Evolutionary conservation across 1,140 invertebrate genomes (phyloP).

Genomic region (Drosophila athabasca): DNA sequence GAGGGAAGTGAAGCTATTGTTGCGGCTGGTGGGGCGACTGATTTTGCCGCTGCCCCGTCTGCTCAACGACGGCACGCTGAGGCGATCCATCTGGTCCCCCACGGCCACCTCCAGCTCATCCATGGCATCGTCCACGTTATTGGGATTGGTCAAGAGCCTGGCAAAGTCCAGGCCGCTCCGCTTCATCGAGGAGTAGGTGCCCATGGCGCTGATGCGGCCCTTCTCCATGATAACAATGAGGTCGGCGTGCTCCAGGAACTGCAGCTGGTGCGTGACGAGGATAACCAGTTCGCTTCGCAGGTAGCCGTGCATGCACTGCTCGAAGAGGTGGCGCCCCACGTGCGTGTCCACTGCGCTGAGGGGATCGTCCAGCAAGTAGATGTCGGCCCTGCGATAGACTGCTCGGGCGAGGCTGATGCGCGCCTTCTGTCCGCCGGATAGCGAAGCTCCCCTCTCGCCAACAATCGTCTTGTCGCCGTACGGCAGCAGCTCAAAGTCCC

Average conservation of each 20-base stretch:
- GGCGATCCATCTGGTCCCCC: slow-evolving; percentile 52
- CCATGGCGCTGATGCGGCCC: slow-evolving; percentile 86
- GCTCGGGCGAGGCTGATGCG: slow-evolving; percentile 90
- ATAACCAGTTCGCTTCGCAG: slow-evolving; percentile 86
- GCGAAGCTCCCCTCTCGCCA: slow-evolving; percentile 91
- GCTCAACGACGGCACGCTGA: slow-evolving; percentile 55
- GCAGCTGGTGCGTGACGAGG: slow-evolving; percentile 93
- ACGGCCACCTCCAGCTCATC: slow-evolving; percentile 31
- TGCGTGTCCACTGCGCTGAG: slow-evolving; percentile 91
- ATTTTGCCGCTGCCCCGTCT: slow-evolving; percentile 53
- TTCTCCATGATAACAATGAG: slow-evolving; percentile 89
- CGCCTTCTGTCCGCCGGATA: slow-evolving; percentile 94
- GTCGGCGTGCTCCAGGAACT: slow-evolving; percentile 90
- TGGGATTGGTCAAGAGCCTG: slow-evolving; percentile 72
- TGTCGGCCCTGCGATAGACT: slow-evolving; percentile 89
- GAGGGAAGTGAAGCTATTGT: slow-evolving; percentile 60
- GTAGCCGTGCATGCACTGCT: slow-evolving; percentile 86
- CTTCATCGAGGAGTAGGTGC: slow-evolving; percentile 87
- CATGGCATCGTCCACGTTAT: slow-evolving; percentile 40
- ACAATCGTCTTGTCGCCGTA: slow-evolving; percentile 91
- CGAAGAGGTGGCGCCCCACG: slow-evolving; percentile 89
- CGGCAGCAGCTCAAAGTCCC: slow-evolving; percentile 90
- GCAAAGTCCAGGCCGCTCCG: slow-evolving; percentile 87
- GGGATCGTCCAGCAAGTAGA: slow-evolving; percentile 93
- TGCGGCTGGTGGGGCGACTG: slow-evolving; percentile 35